Evolutionary conservation across 1,140 invertebrate species (phyloP).

Genomic region (Triops longicaudatus): DNA sequence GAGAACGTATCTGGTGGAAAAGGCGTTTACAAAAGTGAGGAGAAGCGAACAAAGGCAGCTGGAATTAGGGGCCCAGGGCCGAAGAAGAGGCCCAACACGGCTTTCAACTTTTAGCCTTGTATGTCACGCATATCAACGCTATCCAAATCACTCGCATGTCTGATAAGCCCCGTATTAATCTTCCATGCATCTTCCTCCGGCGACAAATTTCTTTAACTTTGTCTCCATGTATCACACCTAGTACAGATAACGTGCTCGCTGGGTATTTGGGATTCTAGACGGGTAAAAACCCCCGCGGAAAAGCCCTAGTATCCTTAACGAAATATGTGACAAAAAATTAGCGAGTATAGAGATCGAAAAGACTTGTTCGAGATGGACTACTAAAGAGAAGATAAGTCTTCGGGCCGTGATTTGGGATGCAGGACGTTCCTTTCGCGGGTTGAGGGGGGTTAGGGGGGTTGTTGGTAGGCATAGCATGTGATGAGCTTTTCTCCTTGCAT

Average conservation of each 20-base stretch:
- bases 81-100: background rate
- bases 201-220: background rate
- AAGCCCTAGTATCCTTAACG: background rate
- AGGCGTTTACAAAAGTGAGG: too few relatives aligned
- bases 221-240: background rate
- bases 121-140: background rate
- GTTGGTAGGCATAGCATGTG: conserved; percentile 9
- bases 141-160: background rate
- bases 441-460: background rate
- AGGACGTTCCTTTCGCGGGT: background rate
- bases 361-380: background rate
- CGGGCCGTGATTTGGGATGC: background rate
- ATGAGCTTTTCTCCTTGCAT: background rate
- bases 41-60: background rate
- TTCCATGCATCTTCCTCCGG: background rate
- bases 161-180: background rate
- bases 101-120: background rate
- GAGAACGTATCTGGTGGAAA: background rate
- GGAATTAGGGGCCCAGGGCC: background rate
- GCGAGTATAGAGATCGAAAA: background rate
- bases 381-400: background rate
- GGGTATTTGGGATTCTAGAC: background rate
- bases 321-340: background rate
- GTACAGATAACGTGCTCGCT: background rate
- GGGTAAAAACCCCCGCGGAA: background rate